Percentiles rank a stretch among this genome's conserved stretches.
phyloP scores from a whole-genome alignment of 2,888 invertebrate genomes.

The Drosophila eohydei region DNA sequence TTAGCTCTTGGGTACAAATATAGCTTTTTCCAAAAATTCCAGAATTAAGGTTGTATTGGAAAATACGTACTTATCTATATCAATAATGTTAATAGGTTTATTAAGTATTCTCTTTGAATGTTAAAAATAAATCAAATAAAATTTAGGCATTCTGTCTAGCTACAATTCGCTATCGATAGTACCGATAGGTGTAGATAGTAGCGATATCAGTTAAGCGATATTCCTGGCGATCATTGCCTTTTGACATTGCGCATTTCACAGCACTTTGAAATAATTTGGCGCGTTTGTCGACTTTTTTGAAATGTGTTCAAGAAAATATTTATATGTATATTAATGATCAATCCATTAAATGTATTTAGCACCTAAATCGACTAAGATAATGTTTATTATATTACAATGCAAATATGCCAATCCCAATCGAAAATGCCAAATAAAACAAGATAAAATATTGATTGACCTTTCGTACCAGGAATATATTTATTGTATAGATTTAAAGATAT shows the following conservation, averaged over 20 bases:
- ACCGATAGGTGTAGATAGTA: not conserved
- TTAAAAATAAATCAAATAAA: too few species aligned
- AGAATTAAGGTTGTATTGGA: too few species aligned
- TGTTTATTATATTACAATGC: too few species aligned
- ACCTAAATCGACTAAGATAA: too few species aligned
- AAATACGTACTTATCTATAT: too few species aligned
- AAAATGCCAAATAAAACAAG: not conserved
- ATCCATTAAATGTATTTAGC: too few species aligned
- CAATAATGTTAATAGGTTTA: too few species aligned
- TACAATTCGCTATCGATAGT: slow-evolving; percentile 1
- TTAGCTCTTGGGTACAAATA: not conserved
- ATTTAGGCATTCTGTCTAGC: not conserved
- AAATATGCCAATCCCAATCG: not conserved
- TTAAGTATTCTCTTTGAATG: too few species aligned
- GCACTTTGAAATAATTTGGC: not conserved
- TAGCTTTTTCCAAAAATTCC: not conserved
- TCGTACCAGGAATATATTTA: slow-evolving; percentile 28
- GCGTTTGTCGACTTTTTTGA: slow-evolving; percentile 10
- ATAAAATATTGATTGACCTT: slow-evolving; percentile 17
- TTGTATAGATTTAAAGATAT: slow-evolving; percentile 26
- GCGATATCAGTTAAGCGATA: not conserved
- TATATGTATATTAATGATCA: too few species aligned
- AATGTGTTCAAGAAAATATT: not conserved
- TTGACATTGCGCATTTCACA: not conserved
- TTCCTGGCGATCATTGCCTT: not conserved